Evolutionary conservation across 2,113 vertebrate species (phyloP).

Genomic region (Leuciscus idus): DNA sequence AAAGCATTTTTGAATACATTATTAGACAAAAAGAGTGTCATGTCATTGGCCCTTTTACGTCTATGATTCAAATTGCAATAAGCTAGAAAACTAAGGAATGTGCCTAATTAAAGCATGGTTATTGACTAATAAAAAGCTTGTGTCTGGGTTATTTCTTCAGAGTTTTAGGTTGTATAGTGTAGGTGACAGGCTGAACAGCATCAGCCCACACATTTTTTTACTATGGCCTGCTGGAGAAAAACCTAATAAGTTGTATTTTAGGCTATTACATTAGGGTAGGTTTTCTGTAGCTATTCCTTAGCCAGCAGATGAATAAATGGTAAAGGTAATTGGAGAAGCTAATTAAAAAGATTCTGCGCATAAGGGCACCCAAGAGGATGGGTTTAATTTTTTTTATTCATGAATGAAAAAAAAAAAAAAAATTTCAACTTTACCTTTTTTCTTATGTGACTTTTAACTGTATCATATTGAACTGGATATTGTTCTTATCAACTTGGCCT

Average conservation of each 20-base stretch:
- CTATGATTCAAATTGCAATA: constrained; percentile 32
- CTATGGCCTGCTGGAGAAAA: background rate
- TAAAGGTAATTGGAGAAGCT: constrained; percentile 8
- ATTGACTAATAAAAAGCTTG: constrained; percentile 36
- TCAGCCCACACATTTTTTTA: constrained; percentile 20
- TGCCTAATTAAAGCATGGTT: constrained; percentile 42
- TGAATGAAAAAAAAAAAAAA: background rate
- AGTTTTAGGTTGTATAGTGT: background rate
- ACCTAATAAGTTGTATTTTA: background rate
- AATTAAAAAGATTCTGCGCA: constrained; percentile 23
- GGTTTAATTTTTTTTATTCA: background rate
- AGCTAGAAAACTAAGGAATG: background rate
- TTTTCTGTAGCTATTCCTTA: constrained; percentile 32
- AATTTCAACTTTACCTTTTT: background rate
- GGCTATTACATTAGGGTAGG: background rate
- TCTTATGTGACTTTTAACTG: background rate
- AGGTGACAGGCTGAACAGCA: background rate
- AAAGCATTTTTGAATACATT: background rate
- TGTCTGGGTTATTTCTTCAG: constrained; percentile 6
- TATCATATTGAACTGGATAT: background rate
- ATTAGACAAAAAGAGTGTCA: background rate
- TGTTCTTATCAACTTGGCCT: background rate
- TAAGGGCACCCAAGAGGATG: background rate
- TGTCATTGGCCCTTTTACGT: background rate
- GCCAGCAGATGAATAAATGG: constrained; percentile 32